Evolutionary conservation across 2,113 vertebrate genomes (phyloP).

Genomic region (Lathamus discolor): DNA sequence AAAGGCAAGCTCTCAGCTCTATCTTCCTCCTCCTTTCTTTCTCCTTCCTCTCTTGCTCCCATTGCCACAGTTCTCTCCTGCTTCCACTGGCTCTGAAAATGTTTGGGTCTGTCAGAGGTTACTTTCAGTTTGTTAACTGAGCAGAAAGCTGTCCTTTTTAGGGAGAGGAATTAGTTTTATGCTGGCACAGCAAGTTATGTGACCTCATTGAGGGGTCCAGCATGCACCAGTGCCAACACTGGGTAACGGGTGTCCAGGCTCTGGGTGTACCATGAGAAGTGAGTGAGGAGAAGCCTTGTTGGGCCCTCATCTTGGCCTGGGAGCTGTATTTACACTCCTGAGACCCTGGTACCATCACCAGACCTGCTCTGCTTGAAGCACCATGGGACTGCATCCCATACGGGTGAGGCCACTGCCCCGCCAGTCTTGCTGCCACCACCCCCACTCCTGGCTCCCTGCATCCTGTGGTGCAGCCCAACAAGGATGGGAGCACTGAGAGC

Average conservation of each 20-base stretch:
- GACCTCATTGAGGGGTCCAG: background rate
- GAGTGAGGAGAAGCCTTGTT: background rate
- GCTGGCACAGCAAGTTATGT: fast-evolving
- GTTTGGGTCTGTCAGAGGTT: background rate
- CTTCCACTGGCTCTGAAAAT: background rate
- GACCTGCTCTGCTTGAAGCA: background rate
- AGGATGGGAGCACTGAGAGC: background rate
- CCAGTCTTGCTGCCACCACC: fast-evolving
- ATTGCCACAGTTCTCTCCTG: background rate
- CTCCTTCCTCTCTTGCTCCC: background rate
- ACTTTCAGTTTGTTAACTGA: background rate
- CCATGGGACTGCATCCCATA: fast-evolving
- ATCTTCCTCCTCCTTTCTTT: background rate
- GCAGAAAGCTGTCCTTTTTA: background rate
- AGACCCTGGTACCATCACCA: background rate
- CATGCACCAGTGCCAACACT: background rate
- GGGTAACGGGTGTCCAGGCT: fast-evolving
- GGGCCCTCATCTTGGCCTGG: background rate
- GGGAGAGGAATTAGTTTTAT: background rate
- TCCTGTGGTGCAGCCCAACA: fast-evolving
- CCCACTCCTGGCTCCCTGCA: fast-evolving
- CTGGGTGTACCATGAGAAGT: background rate
- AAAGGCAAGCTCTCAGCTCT: background rate
- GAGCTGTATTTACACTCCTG: background rate
- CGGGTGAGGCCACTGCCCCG: background rate